Evolutionary conservation across 2,888 invertebrate genomes (phyloP).

Genomic region (Dyspetes luteomarginatus): DNA sequence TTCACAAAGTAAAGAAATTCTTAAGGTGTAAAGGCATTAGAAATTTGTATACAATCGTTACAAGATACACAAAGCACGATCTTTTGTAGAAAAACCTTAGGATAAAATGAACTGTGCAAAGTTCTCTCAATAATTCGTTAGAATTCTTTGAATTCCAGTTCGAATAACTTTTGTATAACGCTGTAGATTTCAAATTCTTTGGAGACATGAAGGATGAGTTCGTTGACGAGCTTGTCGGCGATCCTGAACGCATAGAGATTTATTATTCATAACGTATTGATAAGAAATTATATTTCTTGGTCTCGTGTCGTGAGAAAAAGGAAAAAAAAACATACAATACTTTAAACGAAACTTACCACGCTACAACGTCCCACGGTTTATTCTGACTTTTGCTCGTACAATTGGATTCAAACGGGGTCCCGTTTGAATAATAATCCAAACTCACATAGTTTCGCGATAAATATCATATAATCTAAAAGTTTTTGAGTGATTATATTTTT

Average conservation of each 20-base stretch:
- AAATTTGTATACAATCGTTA: conserved; percentile 53
- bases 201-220: conserved; percentile 84
- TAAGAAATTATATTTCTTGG: too few species aligned
- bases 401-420: conserved; percentile 84
- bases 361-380: conserved; percentile 87
- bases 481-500: too few species aligned
- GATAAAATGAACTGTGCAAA: conserved; percentile 7
- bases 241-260: conserved; percentile 84
- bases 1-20: conserved; percentile 51
- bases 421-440: too few species aligned
- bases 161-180: conserved; percentile 84
- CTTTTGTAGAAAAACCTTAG: conserved; percentile 48
- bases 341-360: conserved; percentile 84
- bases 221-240: conserved; percentile 86
- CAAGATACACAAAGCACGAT: conserved; percentile 19
- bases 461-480: too few species aligned
- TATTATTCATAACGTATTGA: not conserved
- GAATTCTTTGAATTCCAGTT: conserved; percentile 84
- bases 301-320: conserved; percentile 2
- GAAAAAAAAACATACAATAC: conserved; percentile 71
- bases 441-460: too few species aligned
- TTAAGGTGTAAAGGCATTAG: conserved; percentile 56
- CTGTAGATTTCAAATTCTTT: conserved; percentile 86
- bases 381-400: conserved; percentile 86
- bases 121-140: conserved; percentile 63